These are phyloP conservation scores for Hyposoter didymator DNA, from an alignment of 2,888 invertebrate genomes.

Conservation along the genomic window DNA sequence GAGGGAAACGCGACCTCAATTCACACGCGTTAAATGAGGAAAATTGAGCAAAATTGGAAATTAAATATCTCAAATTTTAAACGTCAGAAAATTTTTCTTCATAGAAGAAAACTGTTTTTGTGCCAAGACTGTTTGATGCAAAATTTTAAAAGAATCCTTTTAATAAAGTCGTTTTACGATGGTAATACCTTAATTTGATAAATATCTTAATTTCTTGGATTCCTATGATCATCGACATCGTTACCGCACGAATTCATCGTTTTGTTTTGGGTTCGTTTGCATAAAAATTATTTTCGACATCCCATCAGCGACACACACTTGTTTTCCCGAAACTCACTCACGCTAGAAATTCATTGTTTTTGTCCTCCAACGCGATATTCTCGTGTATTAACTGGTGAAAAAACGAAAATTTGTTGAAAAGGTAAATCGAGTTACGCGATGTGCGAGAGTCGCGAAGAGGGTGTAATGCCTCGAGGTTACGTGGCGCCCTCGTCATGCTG, in stretches of 20 bases:
- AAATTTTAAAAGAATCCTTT: too few species aligned
- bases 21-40: too few species aligned
- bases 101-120: too few species aligned
- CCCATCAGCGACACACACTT: neutral
- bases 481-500: constrained; percentile 75
- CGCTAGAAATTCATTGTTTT: neutral
- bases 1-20: too few species aligned
- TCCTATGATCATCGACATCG: neutral
- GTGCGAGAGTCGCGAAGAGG: constrained; percentile 74
- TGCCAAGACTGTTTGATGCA: too few species aligned
- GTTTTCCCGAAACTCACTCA: neutral
- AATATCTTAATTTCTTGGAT: neutral
- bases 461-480: constrained; percentile 70
- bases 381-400: neutral
- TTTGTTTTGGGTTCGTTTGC: neutral
- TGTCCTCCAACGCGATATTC: neutral
- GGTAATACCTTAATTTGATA: too few species aligned
- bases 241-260: neutral
- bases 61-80: too few species aligned
- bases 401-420: constrained; percentile 50
- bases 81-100: too few species aligned
- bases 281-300: neutral
- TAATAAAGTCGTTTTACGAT: too few species aligned
- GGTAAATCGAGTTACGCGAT: constrained; percentile 83
- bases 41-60: too few species aligned